phyloP scores from a whole-genome alignment of 2,888 invertebrate species.

The Agrochola lychnidis region DNA sequence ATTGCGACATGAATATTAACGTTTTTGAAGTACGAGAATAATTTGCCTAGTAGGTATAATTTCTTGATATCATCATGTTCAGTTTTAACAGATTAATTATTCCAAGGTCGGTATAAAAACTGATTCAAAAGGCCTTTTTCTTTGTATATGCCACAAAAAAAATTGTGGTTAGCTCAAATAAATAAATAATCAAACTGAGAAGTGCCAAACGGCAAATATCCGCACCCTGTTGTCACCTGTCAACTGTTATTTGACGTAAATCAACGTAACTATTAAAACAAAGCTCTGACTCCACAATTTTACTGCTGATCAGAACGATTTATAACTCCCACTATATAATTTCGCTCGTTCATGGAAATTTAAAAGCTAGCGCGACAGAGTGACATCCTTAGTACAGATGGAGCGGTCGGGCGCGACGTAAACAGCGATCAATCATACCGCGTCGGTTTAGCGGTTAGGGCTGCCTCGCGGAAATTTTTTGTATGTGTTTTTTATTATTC shows the following conservation, averaged over 20 bases:
- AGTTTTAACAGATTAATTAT: neutral
- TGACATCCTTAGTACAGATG: conserved; percentile 61
- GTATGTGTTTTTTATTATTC: conserved; percentile 50
- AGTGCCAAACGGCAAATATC: neutral
- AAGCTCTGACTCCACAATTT: conserved; percentile 17
- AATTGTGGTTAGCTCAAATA: neutral
- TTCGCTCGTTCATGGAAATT: conserved; percentile 63
- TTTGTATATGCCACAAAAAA: neutral
- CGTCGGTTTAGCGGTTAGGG: conserved; percentile 57
- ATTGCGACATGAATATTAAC: too few relatives aligned
- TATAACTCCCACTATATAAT: conserved; percentile 58
- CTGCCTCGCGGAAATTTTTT: conserved; percentile 54
- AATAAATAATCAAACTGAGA: too few relatives aligned
- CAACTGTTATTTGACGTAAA: neutral
- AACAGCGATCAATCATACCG: conserved; percentile 66
- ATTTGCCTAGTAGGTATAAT: too few relatives aligned
- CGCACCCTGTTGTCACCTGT: conserved; percentile 3
- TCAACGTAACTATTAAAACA: conserved; percentile 12
- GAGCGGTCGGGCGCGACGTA: conserved; percentile 60
- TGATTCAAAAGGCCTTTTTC: neutral
- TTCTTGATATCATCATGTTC: neutral
- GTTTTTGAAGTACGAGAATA: too few relatives aligned
- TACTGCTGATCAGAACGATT: conserved; percentile 48
- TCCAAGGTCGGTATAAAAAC: neutral
- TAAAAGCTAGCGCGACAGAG: conserved; percentile 56